phyloP scores from a whole-genome alignment of 2,797 vertebrate species.

The Gorsachius magnificus region DNA sequence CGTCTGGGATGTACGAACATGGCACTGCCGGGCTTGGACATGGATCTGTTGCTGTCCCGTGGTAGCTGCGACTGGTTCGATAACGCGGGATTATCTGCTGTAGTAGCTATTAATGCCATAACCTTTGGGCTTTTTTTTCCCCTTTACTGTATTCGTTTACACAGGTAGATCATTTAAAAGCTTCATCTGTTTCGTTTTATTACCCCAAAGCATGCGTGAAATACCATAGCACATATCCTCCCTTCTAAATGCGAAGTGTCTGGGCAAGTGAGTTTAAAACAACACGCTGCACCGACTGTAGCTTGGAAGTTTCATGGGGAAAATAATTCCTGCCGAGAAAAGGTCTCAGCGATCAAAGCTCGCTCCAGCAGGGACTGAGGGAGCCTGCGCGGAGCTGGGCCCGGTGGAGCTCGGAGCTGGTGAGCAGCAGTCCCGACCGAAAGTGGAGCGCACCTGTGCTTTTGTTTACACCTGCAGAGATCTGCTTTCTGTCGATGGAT shows the following conservation, averaged over 20 bases:
- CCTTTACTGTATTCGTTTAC: not conserved
- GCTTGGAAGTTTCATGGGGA: not conserved
- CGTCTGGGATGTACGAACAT: not conserved
- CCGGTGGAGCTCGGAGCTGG: not conserved
- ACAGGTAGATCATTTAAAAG: not conserved
- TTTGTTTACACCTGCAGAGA: not conserved
- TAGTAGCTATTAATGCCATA: not conserved
- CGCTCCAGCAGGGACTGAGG: not conserved
- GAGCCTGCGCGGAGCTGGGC: not conserved
- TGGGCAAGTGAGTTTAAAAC: conserved; percentile 78
- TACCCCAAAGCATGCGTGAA: not conserved
- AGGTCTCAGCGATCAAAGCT: conserved; percentile 81
- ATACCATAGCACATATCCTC: not conserved
- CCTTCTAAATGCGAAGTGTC: conserved; percentile 68
- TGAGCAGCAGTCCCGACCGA: not conserved
- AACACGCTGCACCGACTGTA: conserved; percentile 43
- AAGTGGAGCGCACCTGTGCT: not conserved
- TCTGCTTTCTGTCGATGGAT: not conserved
- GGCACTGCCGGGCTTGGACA: not conserved
- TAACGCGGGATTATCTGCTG: not conserved
- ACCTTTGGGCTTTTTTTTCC: not conserved
- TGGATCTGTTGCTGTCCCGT: not conserved
- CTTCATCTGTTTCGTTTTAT: not conserved
- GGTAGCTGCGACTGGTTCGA: not conserved
- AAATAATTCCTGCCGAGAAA: conserved; percentile 76